phyloP scores from a whole-genome alignment of 2,888 invertebrate species.

The Rhabditoides inermis region DNA sequence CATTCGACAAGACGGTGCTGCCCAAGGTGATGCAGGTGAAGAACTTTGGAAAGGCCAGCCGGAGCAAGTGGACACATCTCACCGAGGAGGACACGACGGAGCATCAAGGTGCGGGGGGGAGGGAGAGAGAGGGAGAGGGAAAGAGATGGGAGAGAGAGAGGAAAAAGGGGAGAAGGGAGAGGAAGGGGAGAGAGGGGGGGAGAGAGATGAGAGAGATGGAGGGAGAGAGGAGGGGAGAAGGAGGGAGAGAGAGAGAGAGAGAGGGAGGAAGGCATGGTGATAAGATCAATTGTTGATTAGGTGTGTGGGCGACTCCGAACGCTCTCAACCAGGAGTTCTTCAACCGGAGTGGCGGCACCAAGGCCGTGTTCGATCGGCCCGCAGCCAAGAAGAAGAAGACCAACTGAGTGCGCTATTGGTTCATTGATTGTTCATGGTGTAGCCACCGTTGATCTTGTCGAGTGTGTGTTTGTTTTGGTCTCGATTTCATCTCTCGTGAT shows the following conservation, averaged over 20 bases:
- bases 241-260: background rate
- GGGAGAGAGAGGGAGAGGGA: too few relatives aligned
- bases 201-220: slow-evolving; percentile 73
- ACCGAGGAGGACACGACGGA: slow-evolving; percentile 98
- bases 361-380: slow-evolving; percentile 82
- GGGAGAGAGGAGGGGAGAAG: slow-evolving; percentile 59
- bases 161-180: slow-evolving; percentile 62
- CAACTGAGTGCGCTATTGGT: too few relatives aligned
- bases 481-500: too few relatives aligned
- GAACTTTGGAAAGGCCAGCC: slow-evolving; percentile 94
- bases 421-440: too few relatives aligned
- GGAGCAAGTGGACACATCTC: slow-evolving; percentile 96
- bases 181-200: slow-evolving; percentile 64
- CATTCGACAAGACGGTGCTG: slow-evolving; percentile 94
- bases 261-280: slow-evolving; percentile 56
- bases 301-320: slow-evolving; percentile 89
- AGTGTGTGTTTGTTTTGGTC: too few relatives aligned
- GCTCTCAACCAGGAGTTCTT: slow-evolving; percentile 78
- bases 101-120: slow-evolving; percentile 19
- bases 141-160: background rate
- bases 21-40: slow-evolving; percentile 99
- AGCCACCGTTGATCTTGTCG: too few relatives aligned
- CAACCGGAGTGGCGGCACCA: slow-evolving; percentile 78
- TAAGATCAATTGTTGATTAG: slow-evolving; percentile 61
- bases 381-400: slow-evolving; percentile 62